Conservation (phyloP, 2,113 vertebrate species). For the Myrmecobius fasciatus region DNA sequence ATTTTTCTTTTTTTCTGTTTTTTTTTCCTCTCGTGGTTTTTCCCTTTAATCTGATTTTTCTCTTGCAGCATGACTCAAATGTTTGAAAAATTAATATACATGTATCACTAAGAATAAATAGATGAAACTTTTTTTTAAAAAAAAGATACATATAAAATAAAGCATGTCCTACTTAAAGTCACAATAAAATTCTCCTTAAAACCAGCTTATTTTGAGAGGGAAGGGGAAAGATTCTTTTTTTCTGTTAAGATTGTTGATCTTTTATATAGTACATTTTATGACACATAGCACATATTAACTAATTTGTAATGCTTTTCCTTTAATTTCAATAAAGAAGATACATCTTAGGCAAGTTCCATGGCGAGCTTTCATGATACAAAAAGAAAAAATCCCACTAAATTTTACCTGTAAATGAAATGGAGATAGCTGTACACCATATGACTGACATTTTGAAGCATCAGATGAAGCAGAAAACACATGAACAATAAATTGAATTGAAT, state of each 20-base stretch:
- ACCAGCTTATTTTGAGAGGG: not conserved
- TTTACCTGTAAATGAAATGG: slow-evolving; percentile 93
- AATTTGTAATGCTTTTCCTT: not conserved
- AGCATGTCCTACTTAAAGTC: not conserved
- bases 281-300: not conserved
- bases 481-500: slow-evolving; percentile 88
- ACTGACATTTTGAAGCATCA: slow-evolving; percentile 62
- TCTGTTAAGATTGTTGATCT: not conserved
- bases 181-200: not conserved
- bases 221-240: too few relatives aligned
- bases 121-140: too few relatives aligned
- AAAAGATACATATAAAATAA: not conserved
- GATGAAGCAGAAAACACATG: slow-evolving; percentile 55
- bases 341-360: not conserved
- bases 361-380: not conserved
- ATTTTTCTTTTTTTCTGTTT: too few relatives aligned
- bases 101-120: too few relatives aligned
- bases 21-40: too few relatives aligned
- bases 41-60: too few relatives aligned
- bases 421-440: slow-evolving; percentile 85
- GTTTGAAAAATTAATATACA: too few relatives aligned
- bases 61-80: too few relatives aligned
- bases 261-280: not conserved
- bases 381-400: not conserved
- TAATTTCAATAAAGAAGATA: not conserved